Evolutionary conservation across 2,113 vertebrate species (phyloP), one percentile per base, ranked within the genome.

Genomic region (Gymnorhina tibicen): DNA sequence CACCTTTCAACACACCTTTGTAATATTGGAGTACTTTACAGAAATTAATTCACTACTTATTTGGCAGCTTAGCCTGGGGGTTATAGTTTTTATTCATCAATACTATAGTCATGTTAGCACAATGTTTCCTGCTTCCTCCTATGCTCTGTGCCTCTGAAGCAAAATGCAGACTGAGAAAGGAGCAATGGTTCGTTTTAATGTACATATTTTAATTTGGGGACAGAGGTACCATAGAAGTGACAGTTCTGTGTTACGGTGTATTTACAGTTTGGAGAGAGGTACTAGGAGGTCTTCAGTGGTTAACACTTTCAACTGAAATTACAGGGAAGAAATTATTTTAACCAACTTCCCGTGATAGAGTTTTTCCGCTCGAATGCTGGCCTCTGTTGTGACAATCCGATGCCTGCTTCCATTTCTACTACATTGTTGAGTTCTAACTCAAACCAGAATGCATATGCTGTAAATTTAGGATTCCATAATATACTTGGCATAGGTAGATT

Each of bases 1-100:
- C 99, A 99, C 99, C 99, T 99, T 99, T 99, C 99, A 99, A 99
- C 99, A 99, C 99, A 99, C 99, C 99, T 99, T 99, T 98, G 98
- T 99, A 99, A 99, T 99, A 99, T 98, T 98, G 98, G 98, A 99
- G 99, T 98, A 99, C 99, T 99, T 99, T 99, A 98, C 98, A 99
- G 99, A 99, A 99, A 99, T 99, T 99, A 99, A 99, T 99, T 99
- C 99, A 99, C 99, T 99, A 99, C 98, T 99, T 99, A 97, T 97
- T 97, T 95, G 93, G 95, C 94, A 97, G 91, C 83, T 97, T 97
- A 98, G 84, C 93, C 93, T 94, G 97, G 92, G 92, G 96, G 94
- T 94, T 96, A 93, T 85, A 90, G 69, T 95, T 97, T 95, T 95
- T 97, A 97, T 97, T 97, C 96, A 98, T 98, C 98, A 97, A 95